Evolutionary conservation across 1,140 invertebrate species (phyloP), one percentile per base, ranked within the genome.

Genomic region (Episyrphus balteatus): DNA sequence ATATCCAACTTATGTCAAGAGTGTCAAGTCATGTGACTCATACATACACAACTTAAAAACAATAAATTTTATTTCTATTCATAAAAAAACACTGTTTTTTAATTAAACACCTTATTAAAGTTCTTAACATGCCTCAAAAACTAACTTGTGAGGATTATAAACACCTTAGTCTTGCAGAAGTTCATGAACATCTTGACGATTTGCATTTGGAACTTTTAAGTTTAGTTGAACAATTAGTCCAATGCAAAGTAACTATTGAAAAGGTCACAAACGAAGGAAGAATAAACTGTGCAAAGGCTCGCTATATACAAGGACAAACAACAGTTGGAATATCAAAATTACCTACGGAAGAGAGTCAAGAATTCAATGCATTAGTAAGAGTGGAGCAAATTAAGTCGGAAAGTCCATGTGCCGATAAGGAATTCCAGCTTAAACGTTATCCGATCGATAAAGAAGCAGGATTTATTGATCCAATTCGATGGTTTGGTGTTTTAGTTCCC

Each of bases 401-500:
- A 6, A 17, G 15, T n/a, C 3, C 36, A 5, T 14, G 13, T 37
- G 36, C 13, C 39, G 32, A 17, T 6, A 13, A 40, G 10, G 14
- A 30, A 41, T 18, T 47, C n/a, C 9, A 40, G 14, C 18, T 47
- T 10, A 19, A 39, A 17, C 13, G 7, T 2, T n/a, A 47, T 12
- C 33, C 18, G 2, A 19, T 41, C 2, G 32, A 41, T 33, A 47
- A 47, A 17, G 46, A 47, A 10, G 14, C 33, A 12, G 37, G 37
- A n/a, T 41, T 17, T 13, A 34, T 47, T n/a, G 71, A 80, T 62
- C 78, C 79, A n/a, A 61, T 80, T 11, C 75, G 75, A 47, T 81
- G 79, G 78, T 82, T 82, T 62, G 79, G 80, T 2, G 69, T 79
- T 49, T 56, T 82, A 15, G 74, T 79, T 0, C 79, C 79, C 1